Base-by-base conservation (phyloP, 2,113 vertebrate genomes). In the Prionailurus viverrinus region DNA sequence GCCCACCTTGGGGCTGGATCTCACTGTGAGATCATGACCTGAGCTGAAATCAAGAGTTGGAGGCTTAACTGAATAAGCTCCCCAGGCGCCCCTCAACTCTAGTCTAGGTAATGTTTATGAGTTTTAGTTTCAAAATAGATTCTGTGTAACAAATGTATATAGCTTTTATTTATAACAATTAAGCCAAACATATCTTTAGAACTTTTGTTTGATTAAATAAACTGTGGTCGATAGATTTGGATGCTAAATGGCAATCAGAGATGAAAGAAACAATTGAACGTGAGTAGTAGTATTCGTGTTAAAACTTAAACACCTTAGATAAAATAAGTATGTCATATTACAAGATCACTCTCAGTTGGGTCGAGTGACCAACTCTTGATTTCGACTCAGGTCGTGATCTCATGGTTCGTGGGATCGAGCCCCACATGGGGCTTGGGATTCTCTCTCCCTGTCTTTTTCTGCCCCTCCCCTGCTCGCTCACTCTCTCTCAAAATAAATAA, bases 61-160 rank as follows among this genome's bases (percentile, higher is more conserved):
- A 58, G 55, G 19, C 55, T 58, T 19, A 58, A 58, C 18, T 15
- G 18, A 58, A 19, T 58, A 58, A 58, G 55, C 55, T 58, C 19
- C 55, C 18, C 55, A 58, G 21, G 55, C 0, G 19, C 55, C 55
- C 55, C 55, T 58, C 55, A 58, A 58, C 55, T 58, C 21, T 81
- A 94, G 45, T 41, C 36, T 93, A 58, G 55, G 25, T 93, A 61
- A 94, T 10, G 9, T 74, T 85, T 69, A 13, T 84, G 27, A 90
- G 14, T 96, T 81, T 76, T 73, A 71, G 11, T 39, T 94, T 91
- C 66, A 95, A 84, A 91, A 86, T n/a, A 93, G 27, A 7, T 79
- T 88, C 41, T 39, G 0, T 53, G 27, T n/a, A 87, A 16, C 39
- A 94, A 66, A 45, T 73, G 76, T 55, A 89, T 82, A 66, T 41